Percentiles rank a stretch among this genome's conserved stretches.
Evolutionary conservation across 2,797 vertebrate species (phyloP).

Genomic region (Gymnoscopelus braueri): DNA sequence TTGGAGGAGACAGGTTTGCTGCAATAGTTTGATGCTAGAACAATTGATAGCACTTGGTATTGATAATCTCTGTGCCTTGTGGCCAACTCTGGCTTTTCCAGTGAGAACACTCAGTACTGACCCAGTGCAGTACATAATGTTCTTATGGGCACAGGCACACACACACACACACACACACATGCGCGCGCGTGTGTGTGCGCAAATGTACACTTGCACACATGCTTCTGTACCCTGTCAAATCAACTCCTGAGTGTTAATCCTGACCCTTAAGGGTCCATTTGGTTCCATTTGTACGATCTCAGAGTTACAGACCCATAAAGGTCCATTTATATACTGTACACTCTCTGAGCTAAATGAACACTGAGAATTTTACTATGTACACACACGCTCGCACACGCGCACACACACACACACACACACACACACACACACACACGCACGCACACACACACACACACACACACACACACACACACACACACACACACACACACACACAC

Average conservation of each 20-base stretch:
- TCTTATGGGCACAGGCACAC: slow-evolving; percentile 28
- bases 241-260: too few species aligned
- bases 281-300: too few species aligned
- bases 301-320: too few species aligned
- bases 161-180: slow-evolving; percentile 35
- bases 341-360: too few species aligned
- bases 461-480: neutral
- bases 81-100: neutral
- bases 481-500: neutral
- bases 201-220: slow-evolving; percentile 29
- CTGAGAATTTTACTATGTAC: too few species aligned
- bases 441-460: too few species aligned
- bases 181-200: neutral
- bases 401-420: neutral
- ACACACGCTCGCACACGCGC: neutral
- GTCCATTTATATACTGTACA: too few species aligned
- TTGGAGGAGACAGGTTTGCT: neutral
- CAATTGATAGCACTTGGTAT: slow-evolving; percentile 24
- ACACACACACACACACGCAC: too few species aligned
- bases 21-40: slow-evolving; percentile 11
- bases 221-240: too few species aligned
- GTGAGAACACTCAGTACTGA: slow-evolving; percentile 20
- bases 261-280: too few species aligned
- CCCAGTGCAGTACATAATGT: slow-evolving; percentile 34
- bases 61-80: slow-evolving; percentile 29